phyloP scores from a whole-genome alignment of 2,888 invertebrate species.

The Myopa testacea region DNA sequence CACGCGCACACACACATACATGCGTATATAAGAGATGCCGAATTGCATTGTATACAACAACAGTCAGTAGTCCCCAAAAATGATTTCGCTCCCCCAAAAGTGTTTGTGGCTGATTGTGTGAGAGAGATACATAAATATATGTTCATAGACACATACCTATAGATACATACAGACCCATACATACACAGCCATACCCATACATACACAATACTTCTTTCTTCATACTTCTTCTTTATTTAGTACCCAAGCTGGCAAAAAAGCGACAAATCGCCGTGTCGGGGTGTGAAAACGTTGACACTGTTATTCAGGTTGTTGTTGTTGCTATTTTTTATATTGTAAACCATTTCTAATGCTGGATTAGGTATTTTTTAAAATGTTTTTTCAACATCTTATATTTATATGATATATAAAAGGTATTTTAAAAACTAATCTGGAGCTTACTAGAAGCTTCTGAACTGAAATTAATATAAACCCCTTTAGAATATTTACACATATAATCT shows the following conservation, averaged over 20 bases:
- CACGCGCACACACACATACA: background rate
- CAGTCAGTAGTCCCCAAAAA: background rate
- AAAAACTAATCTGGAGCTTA: too few species aligned
- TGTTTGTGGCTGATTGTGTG: too few species aligned
- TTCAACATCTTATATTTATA: background rate
- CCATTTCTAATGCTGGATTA: background rate
- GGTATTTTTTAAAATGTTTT: background rate
- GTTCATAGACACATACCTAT: too few species aligned
- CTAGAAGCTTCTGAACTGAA: too few species aligned
- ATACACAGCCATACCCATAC: background rate
- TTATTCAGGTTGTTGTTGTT: background rate
- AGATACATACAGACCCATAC: background rate
- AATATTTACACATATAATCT: too few species aligned
- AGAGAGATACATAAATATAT: too few species aligned
- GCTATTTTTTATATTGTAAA: background rate
- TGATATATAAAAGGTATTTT: background rate
- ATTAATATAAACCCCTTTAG: too few species aligned
- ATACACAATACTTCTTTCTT: conserved; percentile 7
- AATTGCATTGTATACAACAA: too few species aligned
- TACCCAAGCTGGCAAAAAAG: background rate
- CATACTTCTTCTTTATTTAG: background rate
- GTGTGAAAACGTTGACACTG: background rate
- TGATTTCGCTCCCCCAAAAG: background rate
- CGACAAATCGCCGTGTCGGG: background rate
- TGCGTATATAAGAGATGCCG: background rate